Base-by-base conservation (phyloP, 1,140 invertebrate genomes). In the Atta texana region DNA sequence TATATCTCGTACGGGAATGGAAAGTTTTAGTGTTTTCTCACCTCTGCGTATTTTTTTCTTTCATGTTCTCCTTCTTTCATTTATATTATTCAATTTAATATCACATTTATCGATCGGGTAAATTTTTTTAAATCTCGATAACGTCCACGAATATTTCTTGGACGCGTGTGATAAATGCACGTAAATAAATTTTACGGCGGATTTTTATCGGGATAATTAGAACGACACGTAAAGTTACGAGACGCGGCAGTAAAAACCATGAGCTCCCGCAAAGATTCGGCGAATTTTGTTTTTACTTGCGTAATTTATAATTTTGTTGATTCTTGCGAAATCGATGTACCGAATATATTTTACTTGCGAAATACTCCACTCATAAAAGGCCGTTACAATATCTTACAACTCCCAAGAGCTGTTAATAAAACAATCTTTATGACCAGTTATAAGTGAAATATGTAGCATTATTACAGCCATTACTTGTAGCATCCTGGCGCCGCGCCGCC, bases 1-100 rank as follows among this genome's bases (percentile, higher is more conserved):
- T 75, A 72, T 57, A 76, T 88, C 81, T 87, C 82, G 68, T 63
- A 68, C 68, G 82, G 85, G 81, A 92, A 87, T 84, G 76, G 85
- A 59, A 86, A 84, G 61, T 77, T 90, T 91, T 90, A 86, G 74
- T 69, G 69, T 63, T 74, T 74, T 74, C 21, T 39, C 44, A 39
- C 12, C 14, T 82, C 4, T 24, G n/a, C 12, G 0, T 84, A 75
- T 49, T 57, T 51, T 51, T 34, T 75, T 44, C 69, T 59, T 44
- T 12, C 59, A 3, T 24, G 34, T 51, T 21, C 6, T 49, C n/a
- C 1, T 57, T 53, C 69, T 61, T 59, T 53, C 24, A 44, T 44
- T 28, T 28, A 34, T 57, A 16, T 16, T 10, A 51, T 34, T 74
- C 80, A 63, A 31, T n/a, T 34, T 10, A 18, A 24, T 39, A 21